Conservation (phyloP, 2,888 invertebrate genomes). For the Alsophila aescularia region DNA sequence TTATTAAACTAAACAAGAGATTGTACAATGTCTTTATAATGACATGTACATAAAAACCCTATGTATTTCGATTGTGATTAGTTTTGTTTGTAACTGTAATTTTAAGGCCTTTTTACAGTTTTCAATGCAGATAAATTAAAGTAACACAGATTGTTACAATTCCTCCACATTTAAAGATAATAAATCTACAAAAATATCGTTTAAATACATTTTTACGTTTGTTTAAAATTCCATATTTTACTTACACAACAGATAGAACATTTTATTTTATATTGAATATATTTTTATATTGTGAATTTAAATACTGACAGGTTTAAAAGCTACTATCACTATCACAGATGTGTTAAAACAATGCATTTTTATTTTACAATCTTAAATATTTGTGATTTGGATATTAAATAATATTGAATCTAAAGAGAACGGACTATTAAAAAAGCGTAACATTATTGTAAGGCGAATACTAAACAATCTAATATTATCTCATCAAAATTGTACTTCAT, state of each 20-base stretch:
- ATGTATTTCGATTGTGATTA: conserved; percentile 49
- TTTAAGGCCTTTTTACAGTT: conserved; percentile 46
- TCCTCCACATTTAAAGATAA: conserved; percentile 24
- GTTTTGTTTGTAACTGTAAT: conserved; percentile 27
- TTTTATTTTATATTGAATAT: conserved; percentile 33
- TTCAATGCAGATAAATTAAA: conserved; percentile 6
- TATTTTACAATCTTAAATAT: not conserved
- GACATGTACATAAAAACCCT: conserved; percentile 35
- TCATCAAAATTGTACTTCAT: conserved; percentile 8
- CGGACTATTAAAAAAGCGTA: not conserved
- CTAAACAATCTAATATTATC: not conserved
- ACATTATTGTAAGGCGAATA: conserved; percentile 2
- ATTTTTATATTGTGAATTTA: conserved; percentile 59
- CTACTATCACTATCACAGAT: conserved; percentile 79
- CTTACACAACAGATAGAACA: conserved; percentile 42
- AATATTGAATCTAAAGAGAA: not conserved
- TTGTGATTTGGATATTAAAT: not conserved
- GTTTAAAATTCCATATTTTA: conserved; percentile 52
- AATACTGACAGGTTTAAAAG: conserved; percentile 77
- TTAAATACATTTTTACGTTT: conserved; percentile 33
- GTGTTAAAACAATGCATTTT: conserved; percentile 41
- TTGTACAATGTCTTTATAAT: conserved; percentile 54
- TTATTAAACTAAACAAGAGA: conserved; percentile 56
- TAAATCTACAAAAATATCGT: conserved; percentile 54
- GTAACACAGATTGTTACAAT: conserved; percentile 22